Evolutionary conservation across 2,888 invertebrate genomes (phyloP).

Genomic region (Galeruca laticollis): DNA sequence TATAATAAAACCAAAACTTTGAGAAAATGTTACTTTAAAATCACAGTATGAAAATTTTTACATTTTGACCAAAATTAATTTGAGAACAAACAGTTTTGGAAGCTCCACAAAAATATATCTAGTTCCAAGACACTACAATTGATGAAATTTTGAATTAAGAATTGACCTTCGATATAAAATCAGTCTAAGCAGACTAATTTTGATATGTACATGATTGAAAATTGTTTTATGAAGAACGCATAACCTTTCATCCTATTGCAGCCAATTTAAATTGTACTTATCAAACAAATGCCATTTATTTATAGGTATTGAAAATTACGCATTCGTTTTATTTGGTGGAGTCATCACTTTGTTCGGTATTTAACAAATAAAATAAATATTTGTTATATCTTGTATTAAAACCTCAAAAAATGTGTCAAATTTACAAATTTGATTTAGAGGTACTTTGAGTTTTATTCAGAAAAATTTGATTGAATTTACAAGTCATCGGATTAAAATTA

Average conservation of each 20-base stretch:
- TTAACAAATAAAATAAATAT: not conserved
- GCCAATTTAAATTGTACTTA: not conserved
- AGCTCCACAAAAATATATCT: slow-evolving; percentile 45
- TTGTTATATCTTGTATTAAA: no score
- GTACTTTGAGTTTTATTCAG: no score
- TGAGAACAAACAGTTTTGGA: slow-evolving; percentile 47
- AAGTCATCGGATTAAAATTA: no score
- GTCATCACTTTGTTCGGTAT: not conserved
- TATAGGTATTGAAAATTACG: not conserved
- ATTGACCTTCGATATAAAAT: slow-evolving; percentile 51
- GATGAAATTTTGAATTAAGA: slow-evolving; percentile 38
- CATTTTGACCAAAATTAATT: slow-evolving; percentile 14
- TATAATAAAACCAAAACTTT: no score
- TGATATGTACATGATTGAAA: slow-evolving; percentile 55
- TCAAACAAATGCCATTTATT: not conserved
- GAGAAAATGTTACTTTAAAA: no score
- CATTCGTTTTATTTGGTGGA: slow-evolving; percentile 12
- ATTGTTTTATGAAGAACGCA: slow-evolving; percentile 41
- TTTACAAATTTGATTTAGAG: no score
- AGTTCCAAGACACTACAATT: slow-evolving; percentile 39
- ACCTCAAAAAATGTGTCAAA: no score
- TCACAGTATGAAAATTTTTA: no score
- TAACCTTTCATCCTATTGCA: slow-evolving; percentile 34
- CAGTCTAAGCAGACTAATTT: slow-evolving; percentile 38
- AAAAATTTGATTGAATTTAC: no score